Evolutionary conservation across 2,797 vertebrate species (phyloP), one percentile per base, ranked within the genome.

Genomic region (Pipistrellus pipistrellus): DNA sequence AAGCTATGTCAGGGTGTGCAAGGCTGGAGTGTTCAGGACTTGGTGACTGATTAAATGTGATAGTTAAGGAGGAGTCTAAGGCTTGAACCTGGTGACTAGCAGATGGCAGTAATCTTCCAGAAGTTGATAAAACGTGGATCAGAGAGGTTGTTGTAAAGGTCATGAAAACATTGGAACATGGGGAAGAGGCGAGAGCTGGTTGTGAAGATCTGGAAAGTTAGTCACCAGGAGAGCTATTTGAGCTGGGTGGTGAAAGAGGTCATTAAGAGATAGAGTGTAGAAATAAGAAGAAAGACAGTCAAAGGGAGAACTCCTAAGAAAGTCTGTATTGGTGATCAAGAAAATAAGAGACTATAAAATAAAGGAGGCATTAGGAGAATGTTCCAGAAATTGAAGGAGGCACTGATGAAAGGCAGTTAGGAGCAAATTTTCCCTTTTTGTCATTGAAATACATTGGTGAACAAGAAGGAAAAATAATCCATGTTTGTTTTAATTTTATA

Each of bases 321-420:
- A 91, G n/a, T 75, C 76, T 32, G 13, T 27, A 21, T 0, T 27
- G 69, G 41, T 35, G 11, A 66, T 57, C 20, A 62, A 46, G 64
- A 80, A 66, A 44, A 23, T 72, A 80, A 38, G 68, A 88, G 32
- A 41, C 53, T 64, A 14, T 23, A 32, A 68, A 73, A 23, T 7
- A 84, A 23, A 77, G 15, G 72, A 25, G 51, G 8, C 13, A 0
- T 48, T 48, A 57, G 32, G 38, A 88, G 84, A 46, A 46, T 3
- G 6, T 32, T 27, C 9, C 25, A 73, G 66, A 93, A 59, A 55
- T 14, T 0, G 0, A 30, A 32, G 59, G 35, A 7, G 46, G n/a
- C 17, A 21, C 35, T 30, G 3, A 18, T 0, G 0, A 32, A 18
- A 38, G 25, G 44, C 2, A 4, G 4, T 2, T 0, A 13, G n/a